A percentile compares a stretch with the other conserved stretches of the same genome.
Conservation (phyloP, 2,888 invertebrate species). For the Pseudanteris insignis region DNA sequence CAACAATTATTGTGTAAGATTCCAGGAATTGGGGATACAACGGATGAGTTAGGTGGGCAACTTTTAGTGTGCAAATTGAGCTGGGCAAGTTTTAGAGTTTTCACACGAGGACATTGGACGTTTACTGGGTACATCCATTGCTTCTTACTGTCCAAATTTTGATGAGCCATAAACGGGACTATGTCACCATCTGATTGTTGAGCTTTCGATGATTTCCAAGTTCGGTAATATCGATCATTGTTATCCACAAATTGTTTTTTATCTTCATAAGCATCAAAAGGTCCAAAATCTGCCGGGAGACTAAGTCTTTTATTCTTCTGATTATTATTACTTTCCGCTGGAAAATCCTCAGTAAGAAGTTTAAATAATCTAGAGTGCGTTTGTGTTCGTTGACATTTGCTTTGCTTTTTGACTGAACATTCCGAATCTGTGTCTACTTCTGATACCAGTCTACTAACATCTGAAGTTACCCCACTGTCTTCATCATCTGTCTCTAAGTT, state of each 20-base stretch:
- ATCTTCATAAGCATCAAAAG: too few species aligned
- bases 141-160: slow-evolving; percentile 63
- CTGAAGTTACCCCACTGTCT: slow-evolving; percentile 77
- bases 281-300: slow-evolving; percentile 47
- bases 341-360: slow-evolving; percentile 71
- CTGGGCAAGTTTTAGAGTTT: slow-evolving; percentile 70
- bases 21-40: slow-evolving; percentile 42
- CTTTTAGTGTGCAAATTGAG: slow-evolving; percentile 33
- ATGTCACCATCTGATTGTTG: too few species aligned
- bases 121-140: slow-evolving; percentile 68
- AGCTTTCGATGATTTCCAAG: slow-evolving; percentile 52
- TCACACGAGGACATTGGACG: slow-evolving; percentile 73
- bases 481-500: slow-evolving; percentile 69
- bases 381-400: slow-evolving; percentile 75
- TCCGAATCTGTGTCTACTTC: slow-evolving; percentile 75
- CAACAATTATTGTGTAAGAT: slow-evolving; percentile 47
- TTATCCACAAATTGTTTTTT: too few species aligned
- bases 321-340: slow-evolving; percentile 17
- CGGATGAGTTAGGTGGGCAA: slow-evolving; percentile 24
- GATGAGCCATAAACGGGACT: slow-evolving; percentile 70
- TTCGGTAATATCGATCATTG: slow-evolving; percentile 52
- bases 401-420: slow-evolving; percentile 70
- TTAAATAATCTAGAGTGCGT: slow-evolving; percentile 78
- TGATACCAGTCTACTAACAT: slow-evolving; percentile 75
- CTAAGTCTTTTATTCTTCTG: slow-evolving; percentile 48